Conservation (phyloP, 2,113 vertebrate genomes). For the Lanius collurio region DNA sequence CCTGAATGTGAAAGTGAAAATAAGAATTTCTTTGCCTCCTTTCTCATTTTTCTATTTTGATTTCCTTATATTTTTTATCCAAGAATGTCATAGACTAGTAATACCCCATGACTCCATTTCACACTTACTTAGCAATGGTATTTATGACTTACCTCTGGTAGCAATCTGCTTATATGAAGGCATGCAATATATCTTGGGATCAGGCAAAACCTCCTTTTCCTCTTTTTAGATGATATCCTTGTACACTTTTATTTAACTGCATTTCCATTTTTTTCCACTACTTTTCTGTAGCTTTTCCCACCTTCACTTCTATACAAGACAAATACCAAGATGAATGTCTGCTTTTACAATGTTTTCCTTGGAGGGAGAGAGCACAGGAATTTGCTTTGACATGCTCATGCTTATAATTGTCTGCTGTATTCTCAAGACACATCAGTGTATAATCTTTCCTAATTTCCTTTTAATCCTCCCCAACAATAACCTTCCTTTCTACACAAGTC, state of each 20-base stretch:
- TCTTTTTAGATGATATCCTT: neutral
- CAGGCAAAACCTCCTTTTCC: neutral
- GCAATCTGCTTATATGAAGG: neutral
- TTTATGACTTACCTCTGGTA: slow-evolving; percentile 23
- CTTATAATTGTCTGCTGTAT: neutral
- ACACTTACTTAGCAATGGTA: slow-evolving; percentile 18
- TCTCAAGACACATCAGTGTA: neutral
- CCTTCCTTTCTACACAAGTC: neutral
- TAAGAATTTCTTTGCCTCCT: neutral
- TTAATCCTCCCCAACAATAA: neutral
- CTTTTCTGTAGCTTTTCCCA: neutral
- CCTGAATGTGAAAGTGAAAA: neutral
- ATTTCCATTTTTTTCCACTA: neutral
- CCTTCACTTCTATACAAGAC: neutral
- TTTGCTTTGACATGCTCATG: neutral
- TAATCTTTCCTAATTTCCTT: neutral
- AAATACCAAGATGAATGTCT: neutral
- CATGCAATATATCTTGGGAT: neutral
- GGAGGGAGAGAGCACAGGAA: neutral
- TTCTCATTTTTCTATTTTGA: slow-evolving; percentile 28
- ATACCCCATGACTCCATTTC: slow-evolving; percentile 27
- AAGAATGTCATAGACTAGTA: neutral
- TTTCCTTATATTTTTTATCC: neutral
- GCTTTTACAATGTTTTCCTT: neutral
- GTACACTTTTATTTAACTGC: neutral